Evolutionary conservation across 2,888 invertebrate genomes (phyloP), one percentile per base, ranked within the genome.

Genomic region (Zaprionus lineosus): DNA sequence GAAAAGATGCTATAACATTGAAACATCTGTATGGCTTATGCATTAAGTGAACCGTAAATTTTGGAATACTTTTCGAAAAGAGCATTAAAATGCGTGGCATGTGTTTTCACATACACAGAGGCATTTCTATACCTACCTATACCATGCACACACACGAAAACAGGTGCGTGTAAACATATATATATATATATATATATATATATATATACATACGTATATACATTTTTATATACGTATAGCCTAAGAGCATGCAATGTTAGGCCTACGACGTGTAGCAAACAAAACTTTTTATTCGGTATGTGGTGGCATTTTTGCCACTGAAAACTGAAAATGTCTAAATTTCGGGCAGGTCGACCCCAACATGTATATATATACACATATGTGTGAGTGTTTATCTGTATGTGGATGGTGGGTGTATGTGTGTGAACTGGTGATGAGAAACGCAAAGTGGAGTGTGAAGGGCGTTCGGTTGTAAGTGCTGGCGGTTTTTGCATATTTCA

Each of bases 301-400:
- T 51, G 52, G 34, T 59, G 60, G 41, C 58, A 56, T 60, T 74
- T 74, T 74, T 63, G 19, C 7, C 15, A 31, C 47, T 51, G 55
- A 53, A 43, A 65, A 46, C 44, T 46, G 44, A 57, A 74, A 72
- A 79, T 66, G 65, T 76, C 73, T 75, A 72, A 75, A 76, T 81
- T 79, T 62, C 12, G 40, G 41, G 16, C 69, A 59, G 41, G 36
- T 57, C 28, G 47, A 16, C n/a, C 1, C 8, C 2, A 11, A 16
- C 37, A 12, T 6, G n/a, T n/a, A n/a, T n/a, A n/a, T n/a, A n/a
- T n/a, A n/a, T n/a, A n/a, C n/a, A n/a, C n/a, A 26, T 3, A 28
- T 11, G 33, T 9, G 31, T 5, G 33, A 11, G 15, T 5, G 18
- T 14, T 12, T 36, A 6, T 28, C 6, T 15, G 3, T 31, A 37